Base-by-base conservation (phyloP, 2,797 vertebrate species). In the Ptychadena robeensis region DNA sequence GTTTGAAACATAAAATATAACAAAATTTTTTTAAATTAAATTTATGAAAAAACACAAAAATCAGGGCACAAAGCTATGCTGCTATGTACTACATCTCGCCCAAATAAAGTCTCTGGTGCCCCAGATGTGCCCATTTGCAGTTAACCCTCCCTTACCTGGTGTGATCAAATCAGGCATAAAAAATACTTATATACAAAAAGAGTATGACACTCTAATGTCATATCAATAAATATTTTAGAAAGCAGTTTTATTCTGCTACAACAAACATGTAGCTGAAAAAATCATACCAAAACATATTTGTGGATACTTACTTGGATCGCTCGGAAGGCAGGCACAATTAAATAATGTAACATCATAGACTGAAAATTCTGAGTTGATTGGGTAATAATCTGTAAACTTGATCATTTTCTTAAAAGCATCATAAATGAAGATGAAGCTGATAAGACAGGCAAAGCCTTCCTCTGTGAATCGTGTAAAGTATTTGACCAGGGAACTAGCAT, bases 361-460 rank as follows among this genome's bases (percentile, higher is more conserved):
- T 90, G 71, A 95, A 82, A 91, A 99, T 22, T 96, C 82, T 0
- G 95, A 89, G 89, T 99, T 96, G 89, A 99, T 98, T 30, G 97
- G 97, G 83, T 98, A 99, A 88, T 98, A 92, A 87, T 98, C 92
- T 0, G 95, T 92, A 76, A 99, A 88, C 86, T 98, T 97, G 73
- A 99, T 92, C 98, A 99, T 99, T 93, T 99, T 99, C 93, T 99
- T 99, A 90, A 99, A 97, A 89, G 98, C 93, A 67, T 99, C 98
- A 0, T 99, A 99, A 86, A 99, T 99, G 89, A 99, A 99, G 89
- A 99, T 99, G 94, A 99, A 99, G 93, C 97, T 98, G 88, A 99
- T 99, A n/a, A 99, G 93, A 44, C 96, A 97, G 37, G 98, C 97
- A 88, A 99, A 99, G 0, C 98, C 98, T 85, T 99, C 98, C 82